Evolutionary conservation across 1,140 invertebrate genomes (phyloP), one percentile per base, ranked within the genome.

Genomic region (Caenorhabditis briggsae): DNA sequence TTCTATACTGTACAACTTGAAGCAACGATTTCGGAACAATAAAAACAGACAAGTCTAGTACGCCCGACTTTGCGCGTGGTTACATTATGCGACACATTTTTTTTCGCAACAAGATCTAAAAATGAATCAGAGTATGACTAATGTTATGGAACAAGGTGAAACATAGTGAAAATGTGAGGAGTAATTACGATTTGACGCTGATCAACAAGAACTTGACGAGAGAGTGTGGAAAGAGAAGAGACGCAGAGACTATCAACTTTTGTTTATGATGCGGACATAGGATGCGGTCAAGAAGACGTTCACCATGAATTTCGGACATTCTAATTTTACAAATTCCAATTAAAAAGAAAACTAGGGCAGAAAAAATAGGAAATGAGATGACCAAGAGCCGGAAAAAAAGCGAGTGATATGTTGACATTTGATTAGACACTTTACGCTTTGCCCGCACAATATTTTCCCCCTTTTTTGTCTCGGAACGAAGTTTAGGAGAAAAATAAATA

Each of bases 341-440:
- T 5, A 25, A 48, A 11, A 82, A 83, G 46, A 3, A 82, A 20
- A 56, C 2, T 33, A n/a, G 18, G 55, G 20, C 5, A 58, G 25
- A 56, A 48, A 41, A 14, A 23, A 56, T 23, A 82, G 18, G 23
- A 61, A 83, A 83, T 46, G 20, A 83, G 82, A 83, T 83, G 53
- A 46, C 55, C 58, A 50, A 74, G 48, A 82, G 43, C 58, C 55
- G 58, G 33, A 61, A 83, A 59, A 61, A 83, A 82, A 82, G 82
- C 55, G 16, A 83, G 16, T 59, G 58, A 59, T 83, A 59, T 83
- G 82, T 59, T 83, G 82, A 83, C 82, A 59, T 59, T 59, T 83
- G 43, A 58, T 59, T 83, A 83, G 82, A 83, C 55, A 83, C 58
- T 59, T 83, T 46, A 83, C 58, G 82, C 46, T 50, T 82, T 55